Evolutionary conservation across 2,888 invertebrate species (phyloP).

Genomic region (Tipula vernalis): DNA sequence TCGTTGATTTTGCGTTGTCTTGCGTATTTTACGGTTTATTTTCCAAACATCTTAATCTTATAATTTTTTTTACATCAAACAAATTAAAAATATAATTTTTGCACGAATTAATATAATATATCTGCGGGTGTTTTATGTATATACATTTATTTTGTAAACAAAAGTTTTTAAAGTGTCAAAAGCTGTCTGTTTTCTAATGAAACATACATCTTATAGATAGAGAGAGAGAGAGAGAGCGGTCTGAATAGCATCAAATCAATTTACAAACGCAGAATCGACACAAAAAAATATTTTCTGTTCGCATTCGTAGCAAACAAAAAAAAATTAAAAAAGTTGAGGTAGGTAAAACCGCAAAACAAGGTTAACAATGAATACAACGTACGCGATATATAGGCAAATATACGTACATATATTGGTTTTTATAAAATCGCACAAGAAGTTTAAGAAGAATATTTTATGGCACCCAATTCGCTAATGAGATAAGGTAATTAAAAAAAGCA

Average conservation of each 20-base stretch:
- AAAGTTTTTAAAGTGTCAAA: neutral
- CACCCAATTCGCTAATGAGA: conserved; percentile 4
- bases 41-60: neutral
- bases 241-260: neutral
- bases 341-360: neutral
- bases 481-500: conserved; percentile 1
- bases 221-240: neutral
- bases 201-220: neutral
- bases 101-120: neutral
- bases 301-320: neutral
- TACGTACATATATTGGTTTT: neutral
- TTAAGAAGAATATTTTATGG: neutral
- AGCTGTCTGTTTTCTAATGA: neutral
- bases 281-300: neutral
- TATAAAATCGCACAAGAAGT: neutral
- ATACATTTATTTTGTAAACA: neutral
- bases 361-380: neutral
- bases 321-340: neutral
- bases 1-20: neutral
- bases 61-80: neutral
- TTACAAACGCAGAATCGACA: neutral
- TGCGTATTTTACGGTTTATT: neutral
- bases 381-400: neutral
- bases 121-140: neutral
- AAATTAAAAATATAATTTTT: neutral